phyloP scores from a whole-genome alignment of 2,113 vertebrate species.

The Maccullochella peelii region DNA sequence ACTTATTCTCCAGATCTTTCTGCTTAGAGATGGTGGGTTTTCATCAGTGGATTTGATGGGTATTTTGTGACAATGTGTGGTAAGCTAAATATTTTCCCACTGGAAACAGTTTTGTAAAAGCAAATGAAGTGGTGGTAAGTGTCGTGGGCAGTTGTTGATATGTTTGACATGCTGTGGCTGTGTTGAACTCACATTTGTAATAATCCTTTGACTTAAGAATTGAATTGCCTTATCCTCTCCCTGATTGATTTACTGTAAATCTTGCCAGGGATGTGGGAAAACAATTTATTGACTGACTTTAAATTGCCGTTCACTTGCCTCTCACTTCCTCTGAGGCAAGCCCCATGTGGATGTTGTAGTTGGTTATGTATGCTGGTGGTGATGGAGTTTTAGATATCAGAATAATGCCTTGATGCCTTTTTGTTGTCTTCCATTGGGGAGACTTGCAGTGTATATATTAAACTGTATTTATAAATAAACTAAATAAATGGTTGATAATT shows the following conservation, averaged over 20 bases:
- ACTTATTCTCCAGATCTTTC: constrained; percentile 43
- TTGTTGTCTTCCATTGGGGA: constrained; percentile 83
- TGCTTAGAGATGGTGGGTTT: constrained; percentile 42
- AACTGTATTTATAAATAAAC: constrained; percentile 85
- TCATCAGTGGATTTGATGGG: constrained; percentile 40
- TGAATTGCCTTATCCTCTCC: constrained; percentile 70
- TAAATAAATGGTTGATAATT: constrained; percentile 78
- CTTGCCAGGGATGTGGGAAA: constrained; percentile 44
- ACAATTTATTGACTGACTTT: constrained; percentile 39
- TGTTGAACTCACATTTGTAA: constrained; percentile 49
- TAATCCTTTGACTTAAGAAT: constrained; percentile 40
- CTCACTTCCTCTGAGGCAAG: constrained; percentile 32
- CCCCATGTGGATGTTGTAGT: constrained; percentile 62
- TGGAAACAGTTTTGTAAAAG: constrained; percentile 9
- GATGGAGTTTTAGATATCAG: constrained; percentile 78
- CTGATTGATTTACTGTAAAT: constrained; percentile 53
- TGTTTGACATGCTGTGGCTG: constrained; percentile 44
- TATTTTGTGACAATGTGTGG: constrained; percentile 41
- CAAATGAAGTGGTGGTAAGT: constrained; percentile 22
- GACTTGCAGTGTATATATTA: constrained; percentile 82
- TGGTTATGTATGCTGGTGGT: constrained; percentile 53
- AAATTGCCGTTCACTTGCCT: constrained; percentile 47
- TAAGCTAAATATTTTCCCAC: constrained; percentile 29
- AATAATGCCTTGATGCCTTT: constrained; percentile 88
- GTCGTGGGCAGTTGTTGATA: constrained; percentile 10